Evolutionary conservation across 2,888 invertebrate species (phyloP).

Genomic region (Pyrocoelia pectoralis): DNA sequence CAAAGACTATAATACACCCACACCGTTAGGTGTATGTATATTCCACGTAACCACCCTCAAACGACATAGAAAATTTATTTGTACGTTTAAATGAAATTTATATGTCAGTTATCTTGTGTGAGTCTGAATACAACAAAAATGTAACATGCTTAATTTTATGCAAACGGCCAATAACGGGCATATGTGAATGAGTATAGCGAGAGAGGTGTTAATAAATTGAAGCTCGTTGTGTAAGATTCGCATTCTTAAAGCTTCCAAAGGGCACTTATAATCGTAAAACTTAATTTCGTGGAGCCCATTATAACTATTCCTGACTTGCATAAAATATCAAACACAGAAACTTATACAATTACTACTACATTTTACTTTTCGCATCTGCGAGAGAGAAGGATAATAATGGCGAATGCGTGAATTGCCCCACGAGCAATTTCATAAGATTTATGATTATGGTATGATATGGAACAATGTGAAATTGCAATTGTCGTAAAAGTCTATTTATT

Average conservation of each 20-base stretch:
- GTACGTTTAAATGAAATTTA: too few relatives aligned
- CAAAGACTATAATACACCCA: too few relatives aligned
- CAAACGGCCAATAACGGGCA: too few relatives aligned
- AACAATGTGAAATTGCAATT: constrained; percentile 17
- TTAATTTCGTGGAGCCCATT: not conserved
- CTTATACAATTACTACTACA: constrained; percentile 20
- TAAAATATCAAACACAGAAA: constrained; percentile 21
- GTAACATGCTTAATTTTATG: too few relatives aligned
- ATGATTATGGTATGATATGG: constrained; percentile 23
- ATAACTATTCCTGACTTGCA: constrained; percentile 12
- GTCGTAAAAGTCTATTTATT: constrained; percentile 11
- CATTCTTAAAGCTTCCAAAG: not conserved
- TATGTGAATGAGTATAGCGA: too few relatives aligned
- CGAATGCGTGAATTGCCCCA: constrained; percentile 23
- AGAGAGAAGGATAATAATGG: constrained; percentile 17
- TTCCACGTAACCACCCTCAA: too few relatives aligned
- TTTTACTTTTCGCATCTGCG: constrained; percentile 22
- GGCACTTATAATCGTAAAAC: not conserved
- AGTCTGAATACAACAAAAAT: too few relatives aligned
- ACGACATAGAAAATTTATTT: too few relatives aligned
- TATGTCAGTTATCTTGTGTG: too few relatives aligned
- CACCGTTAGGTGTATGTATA: too few relatives aligned
- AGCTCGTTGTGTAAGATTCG: not conserved
- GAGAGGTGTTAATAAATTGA: too few relatives aligned
- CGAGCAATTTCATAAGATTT: constrained; percentile 25